phyloP scores from a whole-genome alignment of 2,888 invertebrate genomes.

The Pinctada fucata region DNA sequence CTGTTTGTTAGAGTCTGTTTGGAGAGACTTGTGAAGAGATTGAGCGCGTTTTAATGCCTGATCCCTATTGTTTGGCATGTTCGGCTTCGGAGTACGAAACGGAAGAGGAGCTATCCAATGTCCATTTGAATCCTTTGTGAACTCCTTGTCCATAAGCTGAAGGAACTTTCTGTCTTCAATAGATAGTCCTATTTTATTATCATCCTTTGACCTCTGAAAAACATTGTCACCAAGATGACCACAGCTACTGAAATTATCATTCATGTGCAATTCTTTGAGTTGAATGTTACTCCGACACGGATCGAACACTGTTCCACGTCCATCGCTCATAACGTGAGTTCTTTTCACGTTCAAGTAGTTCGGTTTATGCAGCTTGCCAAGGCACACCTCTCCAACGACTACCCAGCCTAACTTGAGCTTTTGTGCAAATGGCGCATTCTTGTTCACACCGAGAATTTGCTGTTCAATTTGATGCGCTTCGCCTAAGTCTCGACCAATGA shows the following conservation, averaged over 20 bases:
- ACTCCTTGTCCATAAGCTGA: too few species aligned
- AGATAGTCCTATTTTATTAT: too few species aligned
- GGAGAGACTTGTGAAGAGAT: constrained; percentile 9
- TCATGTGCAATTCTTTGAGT: too few species aligned
- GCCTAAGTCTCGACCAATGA: constrained; percentile 30
- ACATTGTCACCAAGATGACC: neutral
- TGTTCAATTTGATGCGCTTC: constrained; percentile 28
- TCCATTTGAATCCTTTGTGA: too few species aligned
- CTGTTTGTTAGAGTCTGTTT: constrained; percentile 24
- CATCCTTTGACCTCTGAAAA: too few species aligned
- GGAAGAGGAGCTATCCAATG: constrained; percentile 39
- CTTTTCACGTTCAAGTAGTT: too few species aligned
- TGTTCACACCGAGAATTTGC: constrained; percentile 18
- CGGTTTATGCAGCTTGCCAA: constrained; percentile 12
- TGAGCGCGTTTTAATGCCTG: constrained; percentile 29
- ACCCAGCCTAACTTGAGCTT: constrained; percentile 31
- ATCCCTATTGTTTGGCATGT: too few species aligned
- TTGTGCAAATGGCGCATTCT: constrained; percentile 29
- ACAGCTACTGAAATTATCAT: neutral
- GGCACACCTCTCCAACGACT: constrained; percentile 34
- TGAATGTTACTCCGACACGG: too few species aligned
- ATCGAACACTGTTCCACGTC: too few species aligned
- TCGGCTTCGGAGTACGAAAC: constrained; percentile 23
- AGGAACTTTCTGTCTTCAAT: too few species aligned
- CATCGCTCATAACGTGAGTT: too few species aligned